Evolutionary conservation across 2,113 vertebrate genomes (phyloP).

Genomic region (Buteo buteo): DNA sequence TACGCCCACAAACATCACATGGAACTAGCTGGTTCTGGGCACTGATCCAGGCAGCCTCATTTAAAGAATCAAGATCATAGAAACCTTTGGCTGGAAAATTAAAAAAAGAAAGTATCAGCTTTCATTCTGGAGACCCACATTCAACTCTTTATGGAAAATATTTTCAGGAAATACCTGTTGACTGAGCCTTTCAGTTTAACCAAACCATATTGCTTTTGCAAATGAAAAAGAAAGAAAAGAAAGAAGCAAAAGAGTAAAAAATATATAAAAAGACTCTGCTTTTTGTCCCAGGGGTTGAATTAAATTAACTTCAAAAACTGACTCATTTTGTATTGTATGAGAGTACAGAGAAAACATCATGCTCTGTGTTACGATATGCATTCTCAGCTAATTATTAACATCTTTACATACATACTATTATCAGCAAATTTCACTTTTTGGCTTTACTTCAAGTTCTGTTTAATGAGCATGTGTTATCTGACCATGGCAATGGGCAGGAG

Average conservation of each 20-base stretch:
- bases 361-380: constrained; percentile 45
- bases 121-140: constrained; percentile 68
- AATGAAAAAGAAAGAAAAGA: constrained; percentile 23
- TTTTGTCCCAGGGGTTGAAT: constrained; percentile 61
- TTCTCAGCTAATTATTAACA: constrained; percentile 73
- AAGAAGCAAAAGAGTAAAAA: constrained; percentile 20
- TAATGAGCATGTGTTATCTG: constrained; percentile 55
- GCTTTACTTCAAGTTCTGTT: constrained; percentile 52
- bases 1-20: constrained; percentile 76
- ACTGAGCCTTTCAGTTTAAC: constrained; percentile 73
- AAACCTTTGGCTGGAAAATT: constrained; percentile 78
- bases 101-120: constrained; percentile 67
- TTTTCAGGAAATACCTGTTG: constrained; percentile 81
- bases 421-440: constrained; percentile 58
- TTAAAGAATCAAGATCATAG: constrained; percentile 79
- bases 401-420: constrained; percentile 60
- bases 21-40: constrained; percentile 78
- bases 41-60: constrained; percentile 77
- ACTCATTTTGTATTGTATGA: constrained; percentile 41
- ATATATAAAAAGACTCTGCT: not conserved
- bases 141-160: constrained; percentile 74
- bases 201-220: constrained; percentile 65
- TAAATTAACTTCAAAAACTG: constrained; percentile 64
- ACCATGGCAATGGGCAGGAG: not conserved
- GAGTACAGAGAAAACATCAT: constrained; percentile 30